A percentile compares a stretch with the other conserved stretches of the same genome.
phyloP scores from a whole-genome alignment of 1,140 invertebrate genomes.

The Steinernema khuongi region DNA sequence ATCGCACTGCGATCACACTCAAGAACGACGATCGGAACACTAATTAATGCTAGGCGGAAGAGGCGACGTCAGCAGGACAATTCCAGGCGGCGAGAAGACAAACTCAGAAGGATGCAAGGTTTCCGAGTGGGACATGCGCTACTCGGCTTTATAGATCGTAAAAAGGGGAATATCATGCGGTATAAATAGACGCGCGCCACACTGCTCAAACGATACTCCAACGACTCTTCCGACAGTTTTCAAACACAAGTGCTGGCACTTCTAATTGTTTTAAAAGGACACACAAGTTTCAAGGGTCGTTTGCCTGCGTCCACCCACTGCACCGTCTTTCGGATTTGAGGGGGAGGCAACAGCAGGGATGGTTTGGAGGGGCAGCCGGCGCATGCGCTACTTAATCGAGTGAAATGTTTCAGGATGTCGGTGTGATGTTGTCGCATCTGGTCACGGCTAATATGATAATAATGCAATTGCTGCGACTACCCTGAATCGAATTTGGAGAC shows the following conservation, averaged over 20 bases:
- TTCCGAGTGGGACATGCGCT: not conserved
- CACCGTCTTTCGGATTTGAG: not conserved
- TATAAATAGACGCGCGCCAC: not conserved
- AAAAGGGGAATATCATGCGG: not conserved
- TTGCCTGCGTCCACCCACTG: not conserved
- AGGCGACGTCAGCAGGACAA: not conserved
- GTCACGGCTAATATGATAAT: not conserved
- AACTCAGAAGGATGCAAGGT: not conserved
- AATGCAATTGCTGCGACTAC: not conserved
- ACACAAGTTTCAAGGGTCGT: not conserved
- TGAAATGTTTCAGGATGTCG: conserved; percentile 16
- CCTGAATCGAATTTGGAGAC: conserved; percentile 7
- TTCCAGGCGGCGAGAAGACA: not conserved
- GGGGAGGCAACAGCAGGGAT: not conserved
- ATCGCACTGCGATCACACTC: not conserved
- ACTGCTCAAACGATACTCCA: not conserved
- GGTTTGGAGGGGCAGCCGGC: conserved; percentile 7
- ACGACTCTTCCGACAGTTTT: too few species aligned
- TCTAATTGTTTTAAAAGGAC: not conserved
- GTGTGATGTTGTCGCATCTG: conserved; percentile 16
- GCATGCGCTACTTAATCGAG: conserved; percentile 9
- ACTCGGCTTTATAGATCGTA: not conserved
- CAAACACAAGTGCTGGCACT: not conserved
- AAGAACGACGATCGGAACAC: not conserved
- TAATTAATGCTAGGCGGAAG: not conserved